A percentile compares a stretch with the other conserved stretches of the same genome.
Conservation (phyloP, 2,113 vertebrate genomes). For the Xiphophorus couchianus region DNA sequence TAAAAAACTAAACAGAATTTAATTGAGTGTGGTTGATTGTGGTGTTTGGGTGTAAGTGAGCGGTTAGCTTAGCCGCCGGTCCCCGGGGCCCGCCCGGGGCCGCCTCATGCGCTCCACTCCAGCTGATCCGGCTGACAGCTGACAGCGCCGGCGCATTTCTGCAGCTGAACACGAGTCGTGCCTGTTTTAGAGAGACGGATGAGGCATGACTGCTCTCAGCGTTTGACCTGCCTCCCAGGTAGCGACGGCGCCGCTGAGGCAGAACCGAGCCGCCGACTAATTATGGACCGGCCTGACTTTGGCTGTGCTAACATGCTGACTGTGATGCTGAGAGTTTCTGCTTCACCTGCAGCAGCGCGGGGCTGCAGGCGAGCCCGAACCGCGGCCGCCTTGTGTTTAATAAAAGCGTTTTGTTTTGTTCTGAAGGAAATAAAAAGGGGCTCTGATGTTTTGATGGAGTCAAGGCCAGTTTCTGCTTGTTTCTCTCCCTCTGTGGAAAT, state of each 20-base stretch:
- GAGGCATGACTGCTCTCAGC: slow-evolving; percentile 8
- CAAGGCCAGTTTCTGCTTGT: slow-evolving; percentile 45
- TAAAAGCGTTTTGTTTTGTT: slow-evolving; percentile 58
- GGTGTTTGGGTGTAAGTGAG: slow-evolving; percentile 24
- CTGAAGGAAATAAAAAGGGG: neutral
- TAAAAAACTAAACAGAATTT: neutral
- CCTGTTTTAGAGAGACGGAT: slow-evolving; percentile 27
- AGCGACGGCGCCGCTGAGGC: slow-evolving; percentile 13
- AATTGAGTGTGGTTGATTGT: slow-evolving; percentile 20
- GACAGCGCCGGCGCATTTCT: slow-evolving; percentile 59
- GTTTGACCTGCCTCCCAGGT: slow-evolving; percentile 57
- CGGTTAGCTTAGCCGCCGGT: slow-evolving; percentile 29
- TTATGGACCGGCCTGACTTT: slow-evolving; percentile 22
- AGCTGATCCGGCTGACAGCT: slow-evolving; percentile 61
- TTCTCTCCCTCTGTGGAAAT: slow-evolving; percentile 14
- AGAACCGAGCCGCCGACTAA: slow-evolving; percentile 37
- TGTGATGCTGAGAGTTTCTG: neutral
- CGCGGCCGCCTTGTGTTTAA: slow-evolving; percentile 37
- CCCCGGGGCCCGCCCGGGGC: slow-evolving; percentile 38
- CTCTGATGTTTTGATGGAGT: slow-evolving; percentile 42
- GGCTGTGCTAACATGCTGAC: slow-evolving; percentile 7
- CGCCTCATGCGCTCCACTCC: slow-evolving; percentile 26
- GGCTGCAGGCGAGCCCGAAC: slow-evolving; percentile 21
- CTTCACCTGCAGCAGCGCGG: slow-evolving; percentile 38
- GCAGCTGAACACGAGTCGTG: slow-evolving; percentile 34